A percentile compares a stretch with the other conserved stretches of the same genome.
Conservation (phyloP, 2,113 vertebrate genomes). For the Mus pahari region DNA sequence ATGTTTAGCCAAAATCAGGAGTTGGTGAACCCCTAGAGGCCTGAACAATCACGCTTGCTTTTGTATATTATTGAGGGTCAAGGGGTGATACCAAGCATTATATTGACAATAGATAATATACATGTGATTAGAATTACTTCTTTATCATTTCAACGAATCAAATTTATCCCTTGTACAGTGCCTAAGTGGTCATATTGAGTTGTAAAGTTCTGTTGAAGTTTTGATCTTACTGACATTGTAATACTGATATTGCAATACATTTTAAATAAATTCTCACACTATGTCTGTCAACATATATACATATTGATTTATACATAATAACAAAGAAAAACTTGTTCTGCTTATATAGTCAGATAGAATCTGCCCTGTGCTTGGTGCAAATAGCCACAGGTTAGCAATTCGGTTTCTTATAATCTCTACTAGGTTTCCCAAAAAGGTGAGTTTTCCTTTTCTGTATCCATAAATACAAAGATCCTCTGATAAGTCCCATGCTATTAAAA, state of each 20-base stretch:
- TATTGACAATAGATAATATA: neutral
- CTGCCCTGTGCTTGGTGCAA: neutral
- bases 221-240: neutral
- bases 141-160: conserved; percentile 4
- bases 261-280: neutral
- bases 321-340: neutral
- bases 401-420: neutral
- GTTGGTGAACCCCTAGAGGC: neutral
- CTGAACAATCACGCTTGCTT: neutral
- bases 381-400: neutral
- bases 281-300: neutral
- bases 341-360: neutral
- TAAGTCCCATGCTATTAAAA: conserved; percentile 18
- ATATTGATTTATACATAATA: neutral
- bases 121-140: neutral
- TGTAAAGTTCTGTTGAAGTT: neutral
- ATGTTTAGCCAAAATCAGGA: neutral
- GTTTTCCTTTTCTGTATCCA: neutral
- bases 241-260: neutral
- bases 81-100: neutral
- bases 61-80: neutral
- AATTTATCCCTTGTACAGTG: neutral
- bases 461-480: conserved; percentile 22
- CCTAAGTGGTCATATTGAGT: neutral
- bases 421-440: neutral